Evolutionary conservation across 2,113 vertebrate species (phyloP).

Genomic region (Oncorhynchus tshawytscha): DNA sequence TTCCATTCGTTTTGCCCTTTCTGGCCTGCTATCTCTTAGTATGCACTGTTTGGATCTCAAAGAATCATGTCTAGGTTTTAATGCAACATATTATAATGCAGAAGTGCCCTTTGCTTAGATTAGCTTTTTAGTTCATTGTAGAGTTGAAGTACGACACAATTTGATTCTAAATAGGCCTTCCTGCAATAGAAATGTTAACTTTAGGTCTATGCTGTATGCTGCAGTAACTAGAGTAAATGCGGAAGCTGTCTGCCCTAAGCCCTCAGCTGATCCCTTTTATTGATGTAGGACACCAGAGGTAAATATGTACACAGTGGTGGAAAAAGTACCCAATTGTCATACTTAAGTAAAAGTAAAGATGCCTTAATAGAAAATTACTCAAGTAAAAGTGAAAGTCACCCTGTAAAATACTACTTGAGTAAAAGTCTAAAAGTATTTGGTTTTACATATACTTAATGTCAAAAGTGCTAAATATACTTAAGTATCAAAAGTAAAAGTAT

Average conservation of each 20-base stretch:
- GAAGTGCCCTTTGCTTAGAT: neutral
- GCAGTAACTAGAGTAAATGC: neutral
- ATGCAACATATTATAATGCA: neutral
- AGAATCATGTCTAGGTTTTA: neutral
- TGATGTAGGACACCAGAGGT: slow-evolving; percentile 1
- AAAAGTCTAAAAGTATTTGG: too few relatives aligned
- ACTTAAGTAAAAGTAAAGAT: too few relatives aligned
- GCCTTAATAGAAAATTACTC: too few relatives aligned
- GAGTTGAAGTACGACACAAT: neutral
- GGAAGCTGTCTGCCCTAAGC: neutral
- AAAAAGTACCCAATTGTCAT: too few relatives aligned
- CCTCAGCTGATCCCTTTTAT: slow-evolving; percentile 3
- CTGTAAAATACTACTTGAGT: too few relatives aligned
- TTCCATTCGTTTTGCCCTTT: neutral
- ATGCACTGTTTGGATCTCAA: neutral
- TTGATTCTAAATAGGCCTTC: neutral
- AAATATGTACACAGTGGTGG: too few relatives aligned
- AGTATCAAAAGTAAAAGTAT: too few relatives aligned
- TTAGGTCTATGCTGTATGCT: neutral
- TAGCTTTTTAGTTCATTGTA: too few relatives aligned
- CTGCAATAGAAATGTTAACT: neutral
- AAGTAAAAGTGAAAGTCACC: too few relatives aligned
- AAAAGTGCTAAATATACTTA: too few relatives aligned
- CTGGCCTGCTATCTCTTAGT: neutral
- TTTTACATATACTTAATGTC: too few relatives aligned